Conservation (phyloP, 2,797 vertebrate genomes). For the Argyrosomus regius region DNA sequence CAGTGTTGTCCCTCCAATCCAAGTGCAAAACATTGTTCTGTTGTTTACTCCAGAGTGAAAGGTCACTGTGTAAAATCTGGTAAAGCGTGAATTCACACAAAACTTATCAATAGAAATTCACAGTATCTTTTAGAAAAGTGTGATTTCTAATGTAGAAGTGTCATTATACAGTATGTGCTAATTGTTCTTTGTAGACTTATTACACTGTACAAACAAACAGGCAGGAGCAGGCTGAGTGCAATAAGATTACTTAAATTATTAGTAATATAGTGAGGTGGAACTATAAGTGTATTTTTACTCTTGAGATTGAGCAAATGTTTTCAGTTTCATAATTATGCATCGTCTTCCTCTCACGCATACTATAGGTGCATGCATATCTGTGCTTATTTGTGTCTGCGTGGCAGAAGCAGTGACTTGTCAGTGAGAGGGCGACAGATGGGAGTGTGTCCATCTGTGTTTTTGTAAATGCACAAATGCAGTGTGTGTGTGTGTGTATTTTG, state of each 20-base stretch:
- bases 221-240: background rate
- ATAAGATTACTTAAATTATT: background rate
- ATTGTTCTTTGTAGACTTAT: background rate
- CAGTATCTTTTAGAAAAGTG: background rate
- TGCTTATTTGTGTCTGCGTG: constrained; percentile 55
- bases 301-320: background rate
- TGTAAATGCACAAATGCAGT: constrained; percentile 53
- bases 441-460: constrained; percentile 64
- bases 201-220: background rate
- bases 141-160: constrained; percentile 6
- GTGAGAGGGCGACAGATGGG: constrained; percentile 72
- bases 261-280: background rate
- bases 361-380: constrained; percentile 42
- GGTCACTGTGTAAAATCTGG: constrained; percentile 9
- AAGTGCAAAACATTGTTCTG: background rate
- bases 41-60: constrained; percentile 20
- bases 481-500: constrained; percentile 32
- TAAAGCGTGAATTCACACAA: constrained; percentile 4
- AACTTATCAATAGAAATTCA: background rate
- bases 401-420: constrained; percentile 62
- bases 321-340: constrained; percentile 14
- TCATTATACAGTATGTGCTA: background rate
- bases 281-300: background rate
- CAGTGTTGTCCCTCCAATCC: background rate
- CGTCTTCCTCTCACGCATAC: constrained; percentile 24